phyloP scores from a whole-genome alignment of 2,797 vertebrate species.

The Melanogrammus aeglefinus region DNA sequence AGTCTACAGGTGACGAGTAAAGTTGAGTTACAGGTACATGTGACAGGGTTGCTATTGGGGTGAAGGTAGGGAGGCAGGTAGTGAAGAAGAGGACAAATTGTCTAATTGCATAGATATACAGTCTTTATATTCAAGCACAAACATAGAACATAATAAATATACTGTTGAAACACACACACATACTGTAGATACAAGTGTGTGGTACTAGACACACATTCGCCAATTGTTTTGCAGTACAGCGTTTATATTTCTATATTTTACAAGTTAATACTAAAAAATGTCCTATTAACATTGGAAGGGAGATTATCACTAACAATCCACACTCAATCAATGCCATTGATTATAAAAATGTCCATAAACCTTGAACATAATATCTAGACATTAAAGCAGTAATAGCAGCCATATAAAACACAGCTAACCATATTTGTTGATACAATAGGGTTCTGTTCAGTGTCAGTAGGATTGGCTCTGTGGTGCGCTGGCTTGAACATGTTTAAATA shows the following conservation, averaged over 20 bases:
- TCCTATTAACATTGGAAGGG: neutral
- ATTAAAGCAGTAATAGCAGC: neutral
- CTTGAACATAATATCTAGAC: neutral
- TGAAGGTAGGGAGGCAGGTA: neutral
- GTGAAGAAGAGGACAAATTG: neutral
- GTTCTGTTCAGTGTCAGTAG: conserved; percentile 1
- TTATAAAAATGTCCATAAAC: neutral
- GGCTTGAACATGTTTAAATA: neutral
- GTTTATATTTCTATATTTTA: neutral
- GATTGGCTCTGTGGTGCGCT: neutral
- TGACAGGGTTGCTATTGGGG: neutral
- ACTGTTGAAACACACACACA: neutral
- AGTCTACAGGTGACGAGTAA: neutral
- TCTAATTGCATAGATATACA: neutral
- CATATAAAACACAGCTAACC: neutral
- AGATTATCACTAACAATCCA: neutral
- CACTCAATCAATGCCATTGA: neutral
- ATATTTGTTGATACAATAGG: neutral
- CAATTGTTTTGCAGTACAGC: neutral
- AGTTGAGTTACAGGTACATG: neutral
- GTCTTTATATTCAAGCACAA: neutral
- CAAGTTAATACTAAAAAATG: neutral
- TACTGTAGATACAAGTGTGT: too few species aligned
- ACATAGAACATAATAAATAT: neutral
- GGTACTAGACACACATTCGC: too few species aligned